Base-by-base conservation (phyloP, 2,797 vertebrate genomes). In the Tenualosa thibaudeaui region DNA sequence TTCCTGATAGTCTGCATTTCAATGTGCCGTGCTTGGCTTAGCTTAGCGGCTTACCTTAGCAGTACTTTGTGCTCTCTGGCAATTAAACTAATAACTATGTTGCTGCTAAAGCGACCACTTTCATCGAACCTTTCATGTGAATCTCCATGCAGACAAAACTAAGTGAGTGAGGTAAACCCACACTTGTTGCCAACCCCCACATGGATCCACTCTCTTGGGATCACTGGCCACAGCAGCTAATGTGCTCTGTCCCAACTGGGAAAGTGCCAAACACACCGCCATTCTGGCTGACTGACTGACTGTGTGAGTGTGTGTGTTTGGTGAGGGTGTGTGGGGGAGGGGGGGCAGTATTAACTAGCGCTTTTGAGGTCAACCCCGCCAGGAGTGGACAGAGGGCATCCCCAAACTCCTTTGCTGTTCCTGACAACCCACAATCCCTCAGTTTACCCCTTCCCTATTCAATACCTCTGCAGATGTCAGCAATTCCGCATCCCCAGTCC, bases 401-500 rank as follows among this genome's bases (percentile, higher is more conserved):
- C 71, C 5, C 40, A 78, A 7, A 15, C 71, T 78, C 37, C 71
- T 46, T 15, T 43, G 37, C 71, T 13, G 71, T 46, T 78, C 37
- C 15, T 75, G 31, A 78, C 17, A 22, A 22, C 22, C 71, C 71
- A 43, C 37, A 78, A 43, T 78, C 37, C 15, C 17, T 75, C 60
- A 46, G 81, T 53, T 68, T 24, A 37, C 43, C 31, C 68, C 54
- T 8, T 22, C 40, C 43, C 71, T 7, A 19, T 43, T 65, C 83
- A 46, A 71, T 15, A 84, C 49, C 71, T 81, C 83, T 78, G 58
- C 62, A n/a, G 90, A 88, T 87, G 81, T 88, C 89, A 88, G 91
- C 91, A 86, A 86, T 43, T 13, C 5, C 19, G 15, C 49, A 83
- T 50, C 56, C 86, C 46, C 81, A 53, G 87, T 86, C 51, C 37